Evolutionary conservation across 2,888 invertebrate species (phyloP).

Genomic region (Eupithecia abbreviata): DNA sequence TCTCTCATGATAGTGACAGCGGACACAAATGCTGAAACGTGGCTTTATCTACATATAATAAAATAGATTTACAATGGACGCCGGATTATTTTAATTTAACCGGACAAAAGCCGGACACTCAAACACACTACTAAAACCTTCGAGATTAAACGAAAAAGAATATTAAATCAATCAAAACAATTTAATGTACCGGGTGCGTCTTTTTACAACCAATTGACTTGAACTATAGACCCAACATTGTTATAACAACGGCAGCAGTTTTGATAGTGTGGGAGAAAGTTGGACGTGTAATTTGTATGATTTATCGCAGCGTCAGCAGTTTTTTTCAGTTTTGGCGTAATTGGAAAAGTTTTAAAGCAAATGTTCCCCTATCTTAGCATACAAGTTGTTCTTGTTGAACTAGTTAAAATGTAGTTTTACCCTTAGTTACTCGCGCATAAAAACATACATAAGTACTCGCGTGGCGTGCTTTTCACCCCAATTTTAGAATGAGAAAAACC

Average conservation of each 20-base stretch:
- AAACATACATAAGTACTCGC: no score
- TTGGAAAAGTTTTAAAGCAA: not conserved
- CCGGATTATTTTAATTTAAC: not conserved
- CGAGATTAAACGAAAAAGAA: conserved; percentile 4
- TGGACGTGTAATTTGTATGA: not conserved
- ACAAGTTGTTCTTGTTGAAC: not conserved
- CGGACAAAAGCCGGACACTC: not conserved
- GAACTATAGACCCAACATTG: not conserved
- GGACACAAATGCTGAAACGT: no score
- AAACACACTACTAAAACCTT: not conserved
- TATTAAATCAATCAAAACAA: conserved; percentile 11
- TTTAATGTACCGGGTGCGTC: not conserved
- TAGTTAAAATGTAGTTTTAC: not conserved
- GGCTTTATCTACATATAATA: no score
- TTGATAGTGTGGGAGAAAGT: conserved; percentile 3
- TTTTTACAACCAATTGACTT: not conserved
- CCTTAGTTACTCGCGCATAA: no score
- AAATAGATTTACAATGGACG: not conserved
- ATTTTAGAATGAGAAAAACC: no score
- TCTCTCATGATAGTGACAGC: no score
- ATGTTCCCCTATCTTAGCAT: not conserved
- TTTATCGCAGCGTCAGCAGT: not conserved
- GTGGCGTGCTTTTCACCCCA: no score
- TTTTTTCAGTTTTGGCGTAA: not conserved
- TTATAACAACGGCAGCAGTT: not conserved